phyloP scores from a whole-genome alignment of 2,113 vertebrate genomes.

The Jaculus jaculus region DNA sequence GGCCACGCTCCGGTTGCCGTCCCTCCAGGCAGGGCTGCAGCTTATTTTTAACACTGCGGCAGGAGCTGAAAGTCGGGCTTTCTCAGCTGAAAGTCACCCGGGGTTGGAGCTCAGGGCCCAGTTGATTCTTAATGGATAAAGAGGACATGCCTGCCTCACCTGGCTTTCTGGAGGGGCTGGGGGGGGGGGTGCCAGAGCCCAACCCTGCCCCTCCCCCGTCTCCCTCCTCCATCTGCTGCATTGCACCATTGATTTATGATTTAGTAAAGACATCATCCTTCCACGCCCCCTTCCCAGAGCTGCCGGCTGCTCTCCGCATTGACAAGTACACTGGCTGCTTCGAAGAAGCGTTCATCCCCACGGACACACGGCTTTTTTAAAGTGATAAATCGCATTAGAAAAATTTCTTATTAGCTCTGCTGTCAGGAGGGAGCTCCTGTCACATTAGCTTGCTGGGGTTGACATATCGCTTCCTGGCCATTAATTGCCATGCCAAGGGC shows the following conservation, averaged over 20 bases:
- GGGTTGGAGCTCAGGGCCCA: slow-evolving; percentile 5
- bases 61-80: background rate
- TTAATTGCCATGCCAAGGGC: slow-evolving; percentile 66
- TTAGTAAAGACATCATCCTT: slow-evolving; percentile 87
- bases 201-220: background rate
- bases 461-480: slow-evolving; percentile 45
- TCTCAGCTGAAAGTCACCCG: background rate
- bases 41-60: slow-evolving; percentile 42
- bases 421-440: slow-evolving; percentile 80
- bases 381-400: slow-evolving; percentile 87
- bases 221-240: slow-evolving; percentile 83
- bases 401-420: slow-evolving; percentile 86
- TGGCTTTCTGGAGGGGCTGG: background rate
- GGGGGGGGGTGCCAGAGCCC: background rate
- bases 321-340: slow-evolving; percentile 85
- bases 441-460: slow-evolving; percentile 56
- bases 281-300: slow-evolving; percentile 84
- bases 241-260: slow-evolving; percentile 88
- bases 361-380: slow-evolving; percentile 83
- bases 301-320: slow-evolving; percentile 81
- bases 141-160: background rate
- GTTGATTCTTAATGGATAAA: background rate
- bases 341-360: slow-evolving; percentile 81
- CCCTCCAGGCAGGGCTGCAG: no score
- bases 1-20: background rate